Conservation (phyloP, 1,140 invertebrate genomes). For the Eriosoma lanigerum region DNA sequence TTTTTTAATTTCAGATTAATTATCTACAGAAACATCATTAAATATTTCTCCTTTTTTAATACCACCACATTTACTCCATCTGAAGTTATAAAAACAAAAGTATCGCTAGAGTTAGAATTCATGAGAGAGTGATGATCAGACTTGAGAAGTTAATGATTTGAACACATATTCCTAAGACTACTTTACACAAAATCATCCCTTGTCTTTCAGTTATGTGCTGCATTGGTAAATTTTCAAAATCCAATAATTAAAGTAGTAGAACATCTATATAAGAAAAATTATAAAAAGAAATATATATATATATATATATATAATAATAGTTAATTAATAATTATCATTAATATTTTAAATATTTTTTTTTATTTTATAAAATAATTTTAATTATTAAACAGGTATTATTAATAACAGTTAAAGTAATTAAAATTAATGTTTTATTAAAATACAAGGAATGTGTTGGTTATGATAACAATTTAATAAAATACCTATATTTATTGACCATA, state of each 20-base stretch:
- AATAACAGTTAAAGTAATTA: no score
- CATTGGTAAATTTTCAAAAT: constrained; percentile 2
- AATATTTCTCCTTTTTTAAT: constrained; percentile 47
- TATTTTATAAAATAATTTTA: no score
- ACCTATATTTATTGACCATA: neutral
- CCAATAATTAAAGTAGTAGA: neutral
- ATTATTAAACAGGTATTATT: no score
- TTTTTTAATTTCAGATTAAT: constrained; percentile 18
- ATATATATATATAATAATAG: no score
- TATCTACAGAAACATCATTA: neutral
- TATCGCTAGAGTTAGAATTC: constrained; percentile 39
- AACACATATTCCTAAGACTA: neutral
- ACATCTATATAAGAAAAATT: neutral
- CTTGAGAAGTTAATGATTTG: neutral
- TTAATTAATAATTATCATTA: no score
- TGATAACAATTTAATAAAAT: neutral
- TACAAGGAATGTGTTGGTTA: neutral
- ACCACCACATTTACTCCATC: neutral
- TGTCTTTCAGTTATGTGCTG: neutral
- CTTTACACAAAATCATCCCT: neutral
- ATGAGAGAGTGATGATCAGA: neutral
- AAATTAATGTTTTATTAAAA: neutral
- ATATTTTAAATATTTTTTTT: no score
- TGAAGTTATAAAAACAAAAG: constrained; percentile 8
- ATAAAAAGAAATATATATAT: neutral